Evolutionary conservation across 1,140 invertebrate species (phyloP), one percentile per base, ranked within the genome.

Genomic region (Mya arenaria): DNA sequence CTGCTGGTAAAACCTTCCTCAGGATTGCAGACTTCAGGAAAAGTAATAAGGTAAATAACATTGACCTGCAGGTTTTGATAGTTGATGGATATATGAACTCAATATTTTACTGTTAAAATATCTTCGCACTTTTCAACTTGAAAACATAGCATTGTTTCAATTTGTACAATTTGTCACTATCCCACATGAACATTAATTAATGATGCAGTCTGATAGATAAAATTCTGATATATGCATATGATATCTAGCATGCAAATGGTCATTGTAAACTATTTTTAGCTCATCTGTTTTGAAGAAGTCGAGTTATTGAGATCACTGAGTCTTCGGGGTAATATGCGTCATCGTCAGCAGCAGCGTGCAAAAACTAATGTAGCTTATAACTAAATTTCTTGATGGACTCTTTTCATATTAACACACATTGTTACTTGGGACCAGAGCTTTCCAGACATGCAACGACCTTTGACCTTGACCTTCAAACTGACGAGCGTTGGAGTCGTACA

Each of bases 381-480:
- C 44, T 48, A 48, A n/a, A 10, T 48, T 48, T n/a, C n/a, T n/a
- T n/a, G n/a, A n/a, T n/a, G n/a, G n/a, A n/a, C n/a, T n/a, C n/a
- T n/a, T n/a, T n/a, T 48, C 44, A 48, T 10, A 48, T 48, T 48
- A 10, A 48, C 44, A 48, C 44, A 48, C 44, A n/a, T 48, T 10
- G 44, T 48, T 48, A n/a, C 44, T 48, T 48, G 44, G 44, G 44
- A 48, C 44, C 10, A 48, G 44, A n/a, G 44, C 44, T 48, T 48
- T 48, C n/a, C 44, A 48, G n/a, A 48, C 44, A 48, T 48, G 44
- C 44, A 48, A 48, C n/a, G 44, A 48, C 44, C n/a, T 48, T 48
- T 48, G 44, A 48, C 44, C 44, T 48, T 48, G 44, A n/a, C 56
- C 56, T 60, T 60, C 25, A 60, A 60, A 60, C 44, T 13, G 44